Evolutionary conservation across 2,888 invertebrate genomes (phyloP), one percentile per base, ranked within the genome.

Genomic region (Rhagonycha fulva): DNA sequence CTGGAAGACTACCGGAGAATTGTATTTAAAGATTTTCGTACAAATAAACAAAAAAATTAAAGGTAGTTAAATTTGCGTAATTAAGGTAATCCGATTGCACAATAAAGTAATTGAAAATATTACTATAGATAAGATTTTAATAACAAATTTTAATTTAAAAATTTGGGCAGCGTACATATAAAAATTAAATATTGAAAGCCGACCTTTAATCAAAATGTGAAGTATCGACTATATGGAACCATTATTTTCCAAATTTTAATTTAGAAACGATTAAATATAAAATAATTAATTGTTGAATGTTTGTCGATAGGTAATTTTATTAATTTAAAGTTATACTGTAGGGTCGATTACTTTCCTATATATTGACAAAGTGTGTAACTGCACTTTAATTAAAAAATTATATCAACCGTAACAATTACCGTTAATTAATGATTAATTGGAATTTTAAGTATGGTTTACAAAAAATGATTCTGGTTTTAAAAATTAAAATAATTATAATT

Each of bases 1-100:
- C 72, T 24, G 62, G 77, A 77, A 67, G 77, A 75, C 62, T 72
- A 78, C 75, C 77, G 68, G 67, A 62, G 74, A 24, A 74, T 72
- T 72, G 66, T n/a, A 76, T 77, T 74, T 60, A 32, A 72, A 66
- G 71, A 71, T 72, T 32, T 23, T 26, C 32, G 68, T 67, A 76
- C n/a, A n/a, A 47, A 47, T 47, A 47, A n/a, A 47, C n/a, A 47
- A 47, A 47, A 47, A 47, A 47, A 4, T n/a, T 5, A 47, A n/a
- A n/a, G n/a, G n/a, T 47, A 9, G n/a, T 9, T 47, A 32, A 12
- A 47, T n/a, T n/a, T 32, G 32, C 5, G 1, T 12, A 32, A 47
- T 47, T 47, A n/a, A 47, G n/a, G 7, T 2, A 47, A 47, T n/a
- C 47, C 2, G n/a, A 47, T 24, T 19, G 10, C 11, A n/a, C n/a